Conservation (phyloP, 2,797 vertebrate genomes). For the Staurois parvus region DNA sequence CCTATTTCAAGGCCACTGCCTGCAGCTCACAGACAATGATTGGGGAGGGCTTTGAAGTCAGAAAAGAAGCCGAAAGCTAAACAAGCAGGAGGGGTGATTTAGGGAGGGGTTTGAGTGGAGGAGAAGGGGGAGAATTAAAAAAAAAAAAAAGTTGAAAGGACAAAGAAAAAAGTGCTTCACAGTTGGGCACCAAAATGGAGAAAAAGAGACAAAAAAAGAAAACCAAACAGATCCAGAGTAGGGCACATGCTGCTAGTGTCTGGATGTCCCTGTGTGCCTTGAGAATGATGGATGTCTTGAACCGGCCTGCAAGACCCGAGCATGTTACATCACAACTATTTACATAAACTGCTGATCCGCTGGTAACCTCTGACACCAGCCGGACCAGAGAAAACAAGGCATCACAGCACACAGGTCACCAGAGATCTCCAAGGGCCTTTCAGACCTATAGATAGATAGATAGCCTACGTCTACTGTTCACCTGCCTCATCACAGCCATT, state of each 20-base stretch:
- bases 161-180: slow-evolving; percentile 87
- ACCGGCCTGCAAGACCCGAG: slow-evolving; percentile 86
- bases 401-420: background rate
- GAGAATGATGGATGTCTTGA: slow-evolving; percentile 93
- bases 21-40: slow-evolving; percentile 90
- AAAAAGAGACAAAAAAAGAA: slow-evolving; percentile 85
- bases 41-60: slow-evolving; percentile 93
- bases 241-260: slow-evolving; percentile 89
- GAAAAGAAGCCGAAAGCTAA: slow-evolving; percentile 82
- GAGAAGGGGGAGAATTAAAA: slow-evolving; percentile 5
- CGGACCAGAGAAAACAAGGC: background rate
- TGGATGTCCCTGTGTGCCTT: slow-evolving; percentile 80
- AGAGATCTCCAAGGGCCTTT: background rate
- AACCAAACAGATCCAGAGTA: slow-evolving; percentile 90
- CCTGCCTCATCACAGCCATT: background rate
- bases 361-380: slow-evolving; percentile 79
- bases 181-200: slow-evolving; percentile 78
- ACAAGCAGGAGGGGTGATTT: slow-evolving; percentile 59
- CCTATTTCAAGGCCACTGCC: slow-evolving; percentile 91
- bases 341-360: slow-evolving; percentile 92
- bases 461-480: background rate
- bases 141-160: slow-evolving; percentile 72
- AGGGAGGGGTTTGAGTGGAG: slow-evolving; percentile 18
- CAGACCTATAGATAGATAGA: too few relatives aligned
- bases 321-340: slow-evolving; percentile 96